Evolutionary conservation across 2,113 vertebrate genomes (phyloP), one percentile per base, ranked within the genome.

Genomic region (Sapajus apella): DNA sequence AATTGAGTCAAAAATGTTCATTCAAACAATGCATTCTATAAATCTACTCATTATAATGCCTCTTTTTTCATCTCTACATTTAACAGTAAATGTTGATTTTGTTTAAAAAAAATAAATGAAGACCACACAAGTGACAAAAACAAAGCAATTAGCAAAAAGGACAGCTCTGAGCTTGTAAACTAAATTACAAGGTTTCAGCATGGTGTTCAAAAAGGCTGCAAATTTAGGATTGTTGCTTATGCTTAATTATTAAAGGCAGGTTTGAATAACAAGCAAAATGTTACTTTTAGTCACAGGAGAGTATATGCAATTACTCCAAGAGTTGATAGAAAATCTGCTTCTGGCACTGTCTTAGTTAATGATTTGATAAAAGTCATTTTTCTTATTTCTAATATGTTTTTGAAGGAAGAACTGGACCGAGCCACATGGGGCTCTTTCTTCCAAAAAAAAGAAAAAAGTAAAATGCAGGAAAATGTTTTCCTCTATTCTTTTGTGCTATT

Each of bases 121-220:
- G 89, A 77, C 79, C 27, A 64, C 40, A 37, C 40, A 94, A 92
- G 27, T 70, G 47, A 92, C 52, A 88, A 95, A 87, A 95, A 75
- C 80, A 88, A 97, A 79, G 32, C 17, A 73, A 30, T 32, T 72
- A 37, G 37, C 35, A 30, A 84, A 90, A 95, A 91, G 8, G 56
- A 75, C n/a, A 97, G 14, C 47, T 93, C 21, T 58, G 58, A 30
- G 14, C 30, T 86, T 73, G 1, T 75, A 79, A 93, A 84, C 23
- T 55, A 83, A 87, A 93, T 95, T 40, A 61, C 11, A 76, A 77
- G 27, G 0, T 91, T 94, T 85, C 32, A 77, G 17, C 40, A 50
- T 10, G 4, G 7, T 88, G 30, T 61, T 86, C 66, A 89, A 86
- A 95, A 90, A 84, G 32, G 43, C 17, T 21, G 91, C 23, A 47